Percentiles rank a stretch among this genome's conserved stretches.
These are phyloP conservation scores for Syndactyla subalaris DNA, from an alignment of 2,797 vertebrate genomes.

Conservation along the genomic window DNA sequence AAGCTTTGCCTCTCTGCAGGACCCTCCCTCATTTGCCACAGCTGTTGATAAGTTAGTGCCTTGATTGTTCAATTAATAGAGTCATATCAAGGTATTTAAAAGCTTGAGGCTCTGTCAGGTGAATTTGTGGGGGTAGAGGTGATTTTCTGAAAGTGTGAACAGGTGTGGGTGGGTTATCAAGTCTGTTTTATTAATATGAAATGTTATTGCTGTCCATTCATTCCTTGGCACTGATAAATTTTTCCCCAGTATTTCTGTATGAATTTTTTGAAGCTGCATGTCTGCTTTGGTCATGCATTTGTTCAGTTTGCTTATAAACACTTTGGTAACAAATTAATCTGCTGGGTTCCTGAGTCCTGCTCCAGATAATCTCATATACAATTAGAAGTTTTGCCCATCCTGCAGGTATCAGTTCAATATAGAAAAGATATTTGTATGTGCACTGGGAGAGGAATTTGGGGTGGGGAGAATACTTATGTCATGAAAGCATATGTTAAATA, in stretches of 20 bases:
- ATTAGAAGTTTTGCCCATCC: not conserved
- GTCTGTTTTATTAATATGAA: not conserved
- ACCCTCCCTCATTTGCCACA: not conserved
- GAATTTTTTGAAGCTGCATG: not conserved
- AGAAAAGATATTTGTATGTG: not conserved
- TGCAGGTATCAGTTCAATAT: not conserved
- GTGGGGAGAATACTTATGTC: not conserved
- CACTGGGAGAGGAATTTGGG: not conserved
- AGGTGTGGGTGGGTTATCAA: not conserved
- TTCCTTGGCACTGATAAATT: not conserved
- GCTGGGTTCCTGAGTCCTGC: not conserved
- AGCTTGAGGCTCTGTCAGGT: not conserved
- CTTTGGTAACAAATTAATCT: not conserved
- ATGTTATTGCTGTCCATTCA: not conserved
- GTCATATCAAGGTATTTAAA: not conserved
- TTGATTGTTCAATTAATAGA: not conserved
- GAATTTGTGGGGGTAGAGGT: not conserved
- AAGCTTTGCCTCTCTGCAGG: not conserved
- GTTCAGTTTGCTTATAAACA: not conserved
- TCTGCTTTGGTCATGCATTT: not conserved
- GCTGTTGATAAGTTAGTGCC: not conserved
- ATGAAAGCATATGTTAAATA: not conserved
- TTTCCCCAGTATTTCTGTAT: not conserved
- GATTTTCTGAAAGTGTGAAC: not conserved
- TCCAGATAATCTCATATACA: not conserved